phyloP scores from a whole-genome alignment of 2,113 vertebrate species.

The Cryptomyrus ogoouensis region DNA sequence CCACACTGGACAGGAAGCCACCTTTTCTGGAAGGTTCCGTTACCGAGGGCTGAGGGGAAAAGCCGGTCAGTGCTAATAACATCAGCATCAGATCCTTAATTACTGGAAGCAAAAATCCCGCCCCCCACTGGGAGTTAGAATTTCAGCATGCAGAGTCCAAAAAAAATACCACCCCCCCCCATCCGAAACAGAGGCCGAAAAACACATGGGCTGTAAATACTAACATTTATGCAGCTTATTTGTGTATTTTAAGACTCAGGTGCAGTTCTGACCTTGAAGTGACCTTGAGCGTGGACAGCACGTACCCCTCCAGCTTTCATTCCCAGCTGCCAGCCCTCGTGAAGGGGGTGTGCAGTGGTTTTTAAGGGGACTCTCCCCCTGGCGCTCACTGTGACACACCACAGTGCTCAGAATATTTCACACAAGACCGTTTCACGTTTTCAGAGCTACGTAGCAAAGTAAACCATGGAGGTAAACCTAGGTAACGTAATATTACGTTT shows the following conservation, averaged over 20 bases:
- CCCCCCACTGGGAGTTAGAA: not conserved
- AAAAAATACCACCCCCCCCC: not conserved
- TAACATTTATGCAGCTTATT: not conserved
- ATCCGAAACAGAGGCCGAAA: not conserved
- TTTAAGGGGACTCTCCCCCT: not conserved
- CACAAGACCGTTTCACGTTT: not conserved
- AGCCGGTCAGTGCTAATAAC: not conserved
- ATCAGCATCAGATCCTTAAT: not conserved
- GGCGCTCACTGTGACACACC: not conserved
- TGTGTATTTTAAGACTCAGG: not conserved
- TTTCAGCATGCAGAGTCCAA: not conserved
- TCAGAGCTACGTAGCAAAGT: not conserved
- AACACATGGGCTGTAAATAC: not conserved
- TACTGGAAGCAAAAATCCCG: not conserved
- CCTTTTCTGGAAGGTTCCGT: slow-evolving; percentile 21
- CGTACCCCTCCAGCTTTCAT: not conserved
- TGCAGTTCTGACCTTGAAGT: not conserved
- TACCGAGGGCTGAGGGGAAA: not conserved
- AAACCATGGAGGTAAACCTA: not conserved
- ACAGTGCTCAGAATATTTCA: not conserved
- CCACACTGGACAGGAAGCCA: slow-evolving; percentile 47
- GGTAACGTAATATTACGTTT: not conserved
- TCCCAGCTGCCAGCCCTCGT: not conserved
- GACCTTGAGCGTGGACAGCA: not conserved
- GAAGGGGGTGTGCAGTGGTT: not conserved